Evolutionary conservation across 2,888 invertebrate species (phyloP), one percentile per base, ranked within the genome.

Genomic region (Agrochola circellaris): DNA sequence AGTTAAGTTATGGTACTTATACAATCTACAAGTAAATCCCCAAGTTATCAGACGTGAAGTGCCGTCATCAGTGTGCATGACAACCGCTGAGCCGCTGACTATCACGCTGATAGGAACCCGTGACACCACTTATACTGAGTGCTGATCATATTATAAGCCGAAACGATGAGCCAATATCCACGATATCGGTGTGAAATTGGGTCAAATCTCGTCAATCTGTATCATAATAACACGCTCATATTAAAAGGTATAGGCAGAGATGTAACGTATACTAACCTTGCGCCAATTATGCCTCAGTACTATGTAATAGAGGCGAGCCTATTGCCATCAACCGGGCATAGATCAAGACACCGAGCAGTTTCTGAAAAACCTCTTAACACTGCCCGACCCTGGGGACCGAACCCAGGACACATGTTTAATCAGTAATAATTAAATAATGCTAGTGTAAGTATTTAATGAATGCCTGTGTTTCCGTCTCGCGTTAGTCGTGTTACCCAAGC

Each of bases 361-460:
- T 23, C 23, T 58, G 15, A 17, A 30, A 54, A 51, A 23, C 15
- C 17, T 42, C 23, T 34, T 8, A 48, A 48, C 17, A 38, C 1
- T 26, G 3, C 6, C 23, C 11, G 8, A 17, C 7, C 7, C 26
- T 26, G 8, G 17, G 15, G 6, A 64, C n/a, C 30, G 7, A 30
- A 20, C 15, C n/a, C 38, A 8, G 60, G 17, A 30, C 2, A 13
- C 8, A 34, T 51, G 9, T 23, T 38, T 26, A 48, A 26, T 48
- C 20, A 77, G 34, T 38, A 58, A 74, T 20, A n/a, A 74, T 34
- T 34, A 9, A 58, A n/a, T 45, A 45, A 45, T 8, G 20, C 20
- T 48, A 3, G 67, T 23, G 2, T 30, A 38, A 15, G 8, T 62
- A 8, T 20, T 26, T 13, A 11, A 15, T 30, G 13, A 51, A 66